These are phyloP conservation scores for Scylla paramamosain DNA, from an alignment of 1,140 invertebrate genomes.

Conservation along the genomic window DNA sequence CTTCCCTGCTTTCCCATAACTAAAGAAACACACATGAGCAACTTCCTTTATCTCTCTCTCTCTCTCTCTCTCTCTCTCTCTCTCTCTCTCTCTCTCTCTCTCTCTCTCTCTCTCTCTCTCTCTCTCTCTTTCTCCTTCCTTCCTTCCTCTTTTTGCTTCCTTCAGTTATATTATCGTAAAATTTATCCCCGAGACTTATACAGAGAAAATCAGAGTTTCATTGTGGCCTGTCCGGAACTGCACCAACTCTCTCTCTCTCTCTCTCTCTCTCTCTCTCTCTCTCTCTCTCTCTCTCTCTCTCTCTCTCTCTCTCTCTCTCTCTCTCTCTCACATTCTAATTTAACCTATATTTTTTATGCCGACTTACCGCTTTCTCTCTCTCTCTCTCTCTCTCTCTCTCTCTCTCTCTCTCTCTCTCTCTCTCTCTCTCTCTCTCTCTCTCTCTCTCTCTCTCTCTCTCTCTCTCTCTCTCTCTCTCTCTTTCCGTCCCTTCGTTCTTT, in stretches of 20 bases:
- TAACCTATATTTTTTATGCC: background rate
- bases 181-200: background rate
- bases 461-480: slow-evolving; percentile 44
- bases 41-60: background rate
- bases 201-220: slow-evolving; percentile 32
- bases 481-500: background rate
- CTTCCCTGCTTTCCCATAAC: no score
- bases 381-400: background rate
- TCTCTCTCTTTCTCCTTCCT: background rate
- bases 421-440: slow-evolving; percentile 40
- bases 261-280: slow-evolving; percentile 58
- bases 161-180: background rate
- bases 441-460: slow-evolving; percentile 51
- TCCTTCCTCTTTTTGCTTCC: background rate
- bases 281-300: slow-evolving; percentile 53
- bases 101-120: background rate
- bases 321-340: slow-evolving; percentile 29
- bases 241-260: slow-evolving; percentile 34
- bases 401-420: slow-evolving; percentile 42
- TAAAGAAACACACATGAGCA: no score
- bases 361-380: background rate
- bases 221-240: background rate
- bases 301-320: slow-evolving; percentile 56
- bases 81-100: background rate
- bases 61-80: slow-evolving; percentile 28